Evolutionary conservation across 2,113 vertebrate genomes (phyloP).

Genomic region (Trochalopteron elliotii): DNA sequence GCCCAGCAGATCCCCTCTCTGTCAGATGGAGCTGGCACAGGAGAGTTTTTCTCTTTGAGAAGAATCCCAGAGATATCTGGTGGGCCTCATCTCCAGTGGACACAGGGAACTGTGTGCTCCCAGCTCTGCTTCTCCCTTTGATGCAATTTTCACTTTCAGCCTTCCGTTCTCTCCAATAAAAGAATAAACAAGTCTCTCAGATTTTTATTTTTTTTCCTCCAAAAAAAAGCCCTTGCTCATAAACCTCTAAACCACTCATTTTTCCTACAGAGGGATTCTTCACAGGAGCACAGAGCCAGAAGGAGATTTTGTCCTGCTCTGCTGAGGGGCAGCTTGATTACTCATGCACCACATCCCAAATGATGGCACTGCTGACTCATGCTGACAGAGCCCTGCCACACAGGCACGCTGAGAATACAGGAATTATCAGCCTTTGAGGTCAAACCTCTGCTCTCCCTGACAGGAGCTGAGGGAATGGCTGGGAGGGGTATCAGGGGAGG

Average conservation of each 20-base stretch:
- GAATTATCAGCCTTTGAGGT: neutral
- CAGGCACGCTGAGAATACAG: fast-evolving
- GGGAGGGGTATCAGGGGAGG: neutral
- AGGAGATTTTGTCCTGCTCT: neutral
- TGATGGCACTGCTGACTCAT: neutral
- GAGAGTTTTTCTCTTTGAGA: neutral
- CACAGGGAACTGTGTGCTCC: neutral
- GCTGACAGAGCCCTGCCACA: neutral
- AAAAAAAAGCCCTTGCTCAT: neutral
- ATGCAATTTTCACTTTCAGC: conserved; percentile 5
- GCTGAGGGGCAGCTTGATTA: neutral
- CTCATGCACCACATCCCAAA: neutral
- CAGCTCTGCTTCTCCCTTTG: neutral
- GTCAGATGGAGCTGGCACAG: neutral
- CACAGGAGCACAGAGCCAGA: neutral
- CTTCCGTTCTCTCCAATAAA: neutral
- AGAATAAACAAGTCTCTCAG: neutral
- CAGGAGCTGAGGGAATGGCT: neutral
- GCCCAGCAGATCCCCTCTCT: neutral
- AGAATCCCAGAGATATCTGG: neutral
- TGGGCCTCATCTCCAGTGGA: neutral
- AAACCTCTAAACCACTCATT: neutral
- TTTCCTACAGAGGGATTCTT: neutral
- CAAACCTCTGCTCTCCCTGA: neutral
- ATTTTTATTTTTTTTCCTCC: fast-evolving